Evolutionary conservation across 2,113 vertebrate species (phyloP).

Genomic region (Cheilinus undulatus): DNA sequence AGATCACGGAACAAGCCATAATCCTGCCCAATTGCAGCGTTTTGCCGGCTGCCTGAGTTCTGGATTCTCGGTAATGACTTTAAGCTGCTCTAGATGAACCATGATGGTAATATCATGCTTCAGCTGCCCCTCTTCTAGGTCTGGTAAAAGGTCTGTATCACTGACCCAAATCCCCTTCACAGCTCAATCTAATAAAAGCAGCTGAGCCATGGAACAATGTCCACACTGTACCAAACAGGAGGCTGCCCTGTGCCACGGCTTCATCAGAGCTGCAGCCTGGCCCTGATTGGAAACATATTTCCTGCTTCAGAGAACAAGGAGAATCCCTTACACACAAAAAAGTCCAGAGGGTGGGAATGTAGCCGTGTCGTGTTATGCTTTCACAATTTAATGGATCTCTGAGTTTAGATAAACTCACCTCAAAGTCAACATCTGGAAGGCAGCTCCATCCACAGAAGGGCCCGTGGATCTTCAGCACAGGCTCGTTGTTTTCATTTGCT

Average conservation of each 20-base stretch:
- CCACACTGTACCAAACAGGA: conserved; percentile 59
- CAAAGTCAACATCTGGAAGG: conserved; percentile 90
- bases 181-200: conserved; percentile 67
- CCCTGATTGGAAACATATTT: conserved; percentile 63
- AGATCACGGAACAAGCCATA: conserved; percentile 17
- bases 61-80: conserved; percentile 40
- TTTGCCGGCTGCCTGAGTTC: conserved; percentile 18
- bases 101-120: conserved; percentile 53
- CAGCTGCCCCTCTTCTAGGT: conserved; percentile 33
- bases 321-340: conserved; percentile 22
- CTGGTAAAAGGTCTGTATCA: conserved; percentile 56
- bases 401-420: conserved; percentile 82
- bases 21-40: conserved; percentile 12
- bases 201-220: conserved; percentile 64
- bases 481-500: conserved; percentile 84
- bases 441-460: conserved; percentile 91
- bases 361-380: conserved; percentile 40
- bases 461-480: conserved; percentile 90
- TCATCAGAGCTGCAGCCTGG: conserved; percentile 20
- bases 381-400: conserved; percentile 39
- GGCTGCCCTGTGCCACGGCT: conserved; percentile 40
- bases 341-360: conserved; percentile 20
- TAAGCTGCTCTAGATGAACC: conserved; percentile 35
- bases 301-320: conserved; percentile 15
- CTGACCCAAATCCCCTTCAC: conserved; percentile 61